Base-by-base conservation (phyloP, 2,888 invertebrate genomes). In the Drosophila nigritarsus region DNA sequence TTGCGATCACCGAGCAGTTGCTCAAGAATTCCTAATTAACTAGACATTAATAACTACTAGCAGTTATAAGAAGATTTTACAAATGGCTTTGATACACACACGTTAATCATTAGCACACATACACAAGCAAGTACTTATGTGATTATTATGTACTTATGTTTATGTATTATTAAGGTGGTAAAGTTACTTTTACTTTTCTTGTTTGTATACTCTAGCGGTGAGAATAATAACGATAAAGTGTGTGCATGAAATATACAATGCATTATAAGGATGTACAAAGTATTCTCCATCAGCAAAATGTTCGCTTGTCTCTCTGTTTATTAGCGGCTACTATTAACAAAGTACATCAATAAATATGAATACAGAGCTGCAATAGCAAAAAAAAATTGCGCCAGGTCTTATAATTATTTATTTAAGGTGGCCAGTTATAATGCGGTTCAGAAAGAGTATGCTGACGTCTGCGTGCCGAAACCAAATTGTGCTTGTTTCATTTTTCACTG, bases 101-200 rank as follows among this genome's bases (percentile, higher is more conserved):
- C 56, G 7, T 11, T 20, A 49, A 50, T 29, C 36, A 20, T 15
- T 49, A n/a, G 42, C 42, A 42, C 42, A 11, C 20, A 49, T 0
- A 30, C 9, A 9, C 4, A 53, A 18, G 11, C 20, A 18, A 18
- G 1, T 34, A n/a, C 11, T 6, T 27, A 20, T 24, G 24, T 38
- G n/a, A 11, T 40, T 61, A 54, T 24, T 76, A 20, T 24, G 15
- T 27, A 36, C 9, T 11, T 34, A 6, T 42, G 18, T 13, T 20
- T 11, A 48, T 60, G 42, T 73, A 66, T 61, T 70, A 61, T 65
- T 55, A 64, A 32, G 65, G 58, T 77, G 74, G 79, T 80, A 74
- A 85, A 82, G 70, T 61, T 63, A 77, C 83, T 83, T 87, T 88
- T 82, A 80, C 85, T 85, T 87, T 82, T 78, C 66, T 76, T 83